Conservation (phyloP, 1,140 invertebrate species). For the Trichomalopsis sarcophagae region DNA sequence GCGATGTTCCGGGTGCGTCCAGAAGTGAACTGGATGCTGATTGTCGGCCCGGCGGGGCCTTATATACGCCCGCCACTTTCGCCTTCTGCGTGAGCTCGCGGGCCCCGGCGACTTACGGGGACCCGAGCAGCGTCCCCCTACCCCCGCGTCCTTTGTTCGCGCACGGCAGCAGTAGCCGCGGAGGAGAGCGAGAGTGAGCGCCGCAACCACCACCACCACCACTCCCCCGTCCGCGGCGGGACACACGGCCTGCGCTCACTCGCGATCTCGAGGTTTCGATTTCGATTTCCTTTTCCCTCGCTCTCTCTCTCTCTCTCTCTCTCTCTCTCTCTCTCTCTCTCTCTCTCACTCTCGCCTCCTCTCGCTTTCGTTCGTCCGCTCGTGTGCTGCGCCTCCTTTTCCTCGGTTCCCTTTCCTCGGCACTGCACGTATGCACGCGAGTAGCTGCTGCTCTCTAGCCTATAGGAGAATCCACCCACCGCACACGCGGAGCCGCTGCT, state of each 20-base stretch:
- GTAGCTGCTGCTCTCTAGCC: no score
- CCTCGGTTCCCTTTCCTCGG: not conserved
- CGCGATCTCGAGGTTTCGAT: slow-evolving; percentile 50
- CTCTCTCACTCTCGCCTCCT: slow-evolving; percentile 40
- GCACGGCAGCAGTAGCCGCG: not conserved
- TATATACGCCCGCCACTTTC: slow-evolving; percentile 76
- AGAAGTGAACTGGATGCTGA: slow-evolving; percentile 84
- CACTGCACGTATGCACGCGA: no score
- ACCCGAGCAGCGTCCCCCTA: slow-evolving; percentile 46
- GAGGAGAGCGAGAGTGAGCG: slow-evolving; percentile 50
- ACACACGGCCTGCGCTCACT: slow-evolving; percentile 64
- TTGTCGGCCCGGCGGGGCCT: slow-evolving; percentile 78
- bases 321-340: no score
- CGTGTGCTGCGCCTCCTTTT: not conserved
- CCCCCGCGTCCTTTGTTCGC: slow-evolving; percentile 68
- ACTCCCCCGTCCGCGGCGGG: slow-evolving; percentile 64
- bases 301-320: not conserved
- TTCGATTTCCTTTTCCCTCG: slow-evolving; percentile 52
- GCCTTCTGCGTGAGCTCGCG: slow-evolving; percentile 64
- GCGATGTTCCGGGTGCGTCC: slow-evolving; percentile 77
- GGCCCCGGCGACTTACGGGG: slow-evolving; percentile 52
- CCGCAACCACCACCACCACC: slow-evolving; percentile 56
- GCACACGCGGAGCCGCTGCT: not conserved
- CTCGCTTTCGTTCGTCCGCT: slow-evolving; percentile 56
- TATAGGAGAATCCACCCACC: not conserved